Base-by-base conservation (phyloP, 2,113 vertebrate genomes). In the Apteryx mantelli region DNA sequence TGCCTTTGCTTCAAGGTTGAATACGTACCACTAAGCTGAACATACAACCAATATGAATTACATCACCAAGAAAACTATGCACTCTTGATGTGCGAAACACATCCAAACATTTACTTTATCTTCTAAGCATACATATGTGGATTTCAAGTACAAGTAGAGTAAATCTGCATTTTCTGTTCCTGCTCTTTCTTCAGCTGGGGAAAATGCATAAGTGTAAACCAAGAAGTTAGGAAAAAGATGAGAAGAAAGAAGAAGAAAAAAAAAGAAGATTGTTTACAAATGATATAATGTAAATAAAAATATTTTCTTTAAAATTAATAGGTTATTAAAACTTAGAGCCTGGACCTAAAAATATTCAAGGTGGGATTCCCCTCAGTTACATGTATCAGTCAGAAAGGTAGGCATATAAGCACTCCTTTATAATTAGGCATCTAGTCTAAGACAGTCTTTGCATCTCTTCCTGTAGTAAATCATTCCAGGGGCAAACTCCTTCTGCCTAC, bases 31-130 rank as follows among this genome's bases (percentile, higher is more conserved):
- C 81, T 44, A 56, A 82, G 38, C 42, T 36, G 48, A 82, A 82
- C 42, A 65, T 25, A 77, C 22, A 74, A 81, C 11, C 79, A 78
- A 4, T 18, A 46, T 8, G 48, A 95, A 88, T 88, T 74, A 74
- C 46, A 90, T 74, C 66, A 76, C 63, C 22, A 86, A 34, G 1
- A 60, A 96, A 82, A 88, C 75, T 34, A 70, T 18, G 66, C 58
- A 56, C 15, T 73, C 58, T 30, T 24, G 36, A 76, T 46, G 48
- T 4, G 2, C 74, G 71, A 94, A 89, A 77, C 34, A 36, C 56
- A 34, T 74, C 88, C 71, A 93, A 90, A 93, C 68, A 78, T 90
- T 89, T 82, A 88, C 79, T 73, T 79, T 38, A 74, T 78, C 30
- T 83, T 65, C 46, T 5, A 70, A 78, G 34, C 30, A 64, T 53